These are phyloP conservation scores for Bombus polaris DNA, from an alignment of 1,140 invertebrate species.

Conservation along the genomic window DNA sequence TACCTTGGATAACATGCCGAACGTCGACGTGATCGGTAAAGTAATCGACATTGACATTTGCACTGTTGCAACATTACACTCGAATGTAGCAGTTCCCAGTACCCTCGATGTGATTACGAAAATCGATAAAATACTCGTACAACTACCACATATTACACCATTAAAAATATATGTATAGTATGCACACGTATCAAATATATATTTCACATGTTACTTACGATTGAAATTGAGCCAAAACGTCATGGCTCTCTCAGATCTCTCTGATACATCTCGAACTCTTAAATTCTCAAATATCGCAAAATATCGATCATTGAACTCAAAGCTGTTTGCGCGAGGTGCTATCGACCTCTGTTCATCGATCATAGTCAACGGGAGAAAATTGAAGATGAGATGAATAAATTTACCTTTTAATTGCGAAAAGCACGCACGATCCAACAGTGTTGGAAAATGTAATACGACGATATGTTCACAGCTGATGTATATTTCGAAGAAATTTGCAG, in stretches of 20 bases:
- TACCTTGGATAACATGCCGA: background rate
- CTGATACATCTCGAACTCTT: background rate
- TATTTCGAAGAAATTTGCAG: background rate
- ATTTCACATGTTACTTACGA: background rate
- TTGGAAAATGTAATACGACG: background rate
- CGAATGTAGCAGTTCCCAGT: background rate
- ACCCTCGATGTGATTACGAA: no score
- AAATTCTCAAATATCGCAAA: conserved; percentile 14
- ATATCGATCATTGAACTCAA: conserved; percentile 4
- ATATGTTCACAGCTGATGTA: background rate
- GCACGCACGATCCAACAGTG: no score
- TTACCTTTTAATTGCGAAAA: background rate
- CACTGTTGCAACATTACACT: background rate
- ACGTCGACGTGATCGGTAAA: background rate
- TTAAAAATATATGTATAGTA: background rate
- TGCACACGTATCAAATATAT: background rate
- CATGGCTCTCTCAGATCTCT: background rate
- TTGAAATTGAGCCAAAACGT: no score
- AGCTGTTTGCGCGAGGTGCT: background rate
- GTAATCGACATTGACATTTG: conserved; percentile 5
- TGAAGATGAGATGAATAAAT: background rate
- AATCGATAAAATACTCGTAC: background rate
- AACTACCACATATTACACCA: no score
- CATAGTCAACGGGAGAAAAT: background rate
- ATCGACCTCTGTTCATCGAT: conserved; percentile 14